Evolutionary conservation across 1,140 invertebrate genomes (phyloP).

Genomic region (Pogonomyrmex californicus): DNA sequence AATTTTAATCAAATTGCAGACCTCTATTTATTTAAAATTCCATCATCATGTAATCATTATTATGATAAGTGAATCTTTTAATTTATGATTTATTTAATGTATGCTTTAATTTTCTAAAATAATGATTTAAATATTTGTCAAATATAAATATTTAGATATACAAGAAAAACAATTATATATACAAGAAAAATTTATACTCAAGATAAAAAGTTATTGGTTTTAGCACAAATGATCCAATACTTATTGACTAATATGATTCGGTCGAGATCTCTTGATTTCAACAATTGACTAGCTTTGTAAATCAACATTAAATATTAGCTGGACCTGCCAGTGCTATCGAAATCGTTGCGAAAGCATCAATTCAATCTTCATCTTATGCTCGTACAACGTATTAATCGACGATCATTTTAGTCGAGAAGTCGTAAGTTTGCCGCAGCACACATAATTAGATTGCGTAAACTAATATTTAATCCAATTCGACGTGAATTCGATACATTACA

Average conservation of each 20-base stretch:
- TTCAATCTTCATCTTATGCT: conserved; percentile 6
- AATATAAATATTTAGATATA: not conserved
- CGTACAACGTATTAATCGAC: not conserved
- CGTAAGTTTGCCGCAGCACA: not conserved
- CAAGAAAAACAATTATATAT: not conserved
- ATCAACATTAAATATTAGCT: conserved; percentile 54
- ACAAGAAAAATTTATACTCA: not conserved
- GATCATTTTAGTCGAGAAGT: not conserved
- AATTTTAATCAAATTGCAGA: not conserved
- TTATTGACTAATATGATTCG: not conserved
- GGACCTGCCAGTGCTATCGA: conserved; percentile 68
- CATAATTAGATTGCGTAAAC: conserved; percentile 8
- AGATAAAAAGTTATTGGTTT: not conserved
- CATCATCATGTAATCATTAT: not conserved
- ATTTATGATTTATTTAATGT: not conserved
- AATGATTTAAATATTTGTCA: not conserved
- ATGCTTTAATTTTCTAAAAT: not conserved
- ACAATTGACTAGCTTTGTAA: conserved; percentile 30
- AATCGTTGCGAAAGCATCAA: conserved; percentile 50
- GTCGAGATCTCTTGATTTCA: not conserved
- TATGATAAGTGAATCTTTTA: not conserved
- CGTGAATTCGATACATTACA: conserved; percentile 13
- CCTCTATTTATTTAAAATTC: conserved; percentile 24
- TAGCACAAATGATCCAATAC: conserved; percentile 10
- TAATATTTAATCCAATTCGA: conserved; percentile 14